Evolutionary conservation across 2,888 invertebrate species (phyloP), one percentile per base, ranked within the genome.

Genomic region (Pheosia gnoma): DNA sequence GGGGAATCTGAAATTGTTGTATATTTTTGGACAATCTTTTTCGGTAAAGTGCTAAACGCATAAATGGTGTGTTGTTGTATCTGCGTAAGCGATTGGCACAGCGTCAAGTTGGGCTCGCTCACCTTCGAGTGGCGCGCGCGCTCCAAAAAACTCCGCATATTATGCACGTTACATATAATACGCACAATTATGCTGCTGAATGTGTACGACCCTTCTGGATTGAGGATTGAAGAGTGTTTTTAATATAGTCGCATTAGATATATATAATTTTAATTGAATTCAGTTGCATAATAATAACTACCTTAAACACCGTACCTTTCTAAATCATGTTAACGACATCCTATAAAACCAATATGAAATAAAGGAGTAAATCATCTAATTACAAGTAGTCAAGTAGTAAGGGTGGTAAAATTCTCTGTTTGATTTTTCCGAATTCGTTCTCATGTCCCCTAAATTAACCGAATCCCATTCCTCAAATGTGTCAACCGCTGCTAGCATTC

Each of bases 71-170:
- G 66, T 70, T 70, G 66, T 81, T 80, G 75, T 77, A 74, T 86
- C 83, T 81, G 80, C 79, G 78, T 69, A 75, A 72, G 81, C 77
- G 79, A 84, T 90, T 91, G 91, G 91, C 91, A 86, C 78, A 65
- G 75, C 79, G 76, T 89, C 90, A 91, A 90, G 53, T 82, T 76
- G 71, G 77, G 83, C 87, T 77, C 66, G 88, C 82, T 90, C 89
- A 90, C 90, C 90, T 91, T 90, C 90, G 82, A 65, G 69, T 73
- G 73, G 75, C 77, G 77, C 81, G 67, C 79, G 72, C 74, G 74
- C 76, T 72, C 71, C 68, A 69, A 56, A 53, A 54, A 37, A 72
- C 74, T 68, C 68, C 71, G 73, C 73, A 76, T 72, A 56, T 56
- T 56, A 66, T 70, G 76, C 64, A 60, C 69, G 68, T 64, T 58